Base-by-base conservation (phyloP, 2,797 vertebrate species). In the Macrochelys suwanniensis region DNA sequence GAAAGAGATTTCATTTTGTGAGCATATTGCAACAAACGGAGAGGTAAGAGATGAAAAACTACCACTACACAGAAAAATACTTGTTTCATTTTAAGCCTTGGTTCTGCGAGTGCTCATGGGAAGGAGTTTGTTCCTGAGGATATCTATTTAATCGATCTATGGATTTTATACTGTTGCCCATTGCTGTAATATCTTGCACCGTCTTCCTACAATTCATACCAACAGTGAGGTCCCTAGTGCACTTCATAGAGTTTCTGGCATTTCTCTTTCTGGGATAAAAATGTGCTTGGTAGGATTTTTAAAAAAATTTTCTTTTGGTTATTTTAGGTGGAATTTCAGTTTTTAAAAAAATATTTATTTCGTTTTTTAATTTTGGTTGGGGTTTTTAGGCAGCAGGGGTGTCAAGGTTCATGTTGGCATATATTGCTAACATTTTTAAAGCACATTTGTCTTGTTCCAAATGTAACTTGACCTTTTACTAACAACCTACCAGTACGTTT, bases 31-130 rank as follows among this genome's bases (percentile, higher is more conserved):
- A 91, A 97, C 91, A 89, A 89, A 37, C n/a, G 91, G 92, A 93
- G 94, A 93, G 95, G 94, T 97, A 97, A 96, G 88, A 95, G 94
- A 93, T 95, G 84, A 96, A 93, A 96, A 95, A 81, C 90, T 90
- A 80, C 79, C 61, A 28, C 95, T 92, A 71, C 78, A 21, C 54
- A 84, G 95, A 94, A 89, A 90, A 97, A 93, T 84, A 85, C 74
- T 86, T 79, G 80, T 95, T 97, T 97, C 95, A 96, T 95, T 95
- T 95, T 94, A 92, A 93, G 50, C 82, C 76, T 86, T 76, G 80
- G 82, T 91, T 96, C 93, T 94, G 90, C 93, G 93, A 95, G 84
- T 87, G 92, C 96, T 93, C 89, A 80, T 94, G 84, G 82, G 85
- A 96, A 96, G 86, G 87, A 96, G 53, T 61, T 95, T 95, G 56